These are phyloP conservation scores for Adelosebastes latens DNA, from an alignment of 2,797 vertebrate species.

Conservation along the genomic window DNA sequence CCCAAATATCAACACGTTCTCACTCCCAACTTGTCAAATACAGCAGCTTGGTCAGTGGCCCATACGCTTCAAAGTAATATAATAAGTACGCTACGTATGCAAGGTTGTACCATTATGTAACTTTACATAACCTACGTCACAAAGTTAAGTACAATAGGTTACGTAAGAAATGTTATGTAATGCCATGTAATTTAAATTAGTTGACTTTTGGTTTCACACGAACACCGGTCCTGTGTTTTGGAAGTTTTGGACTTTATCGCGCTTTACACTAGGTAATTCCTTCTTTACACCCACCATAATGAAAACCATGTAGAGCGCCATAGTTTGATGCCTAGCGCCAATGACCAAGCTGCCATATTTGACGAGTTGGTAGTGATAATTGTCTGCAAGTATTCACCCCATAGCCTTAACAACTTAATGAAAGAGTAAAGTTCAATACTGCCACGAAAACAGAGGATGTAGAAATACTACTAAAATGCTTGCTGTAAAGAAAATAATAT, in stretches of 20 bases:
- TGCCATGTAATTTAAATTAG: not conserved
- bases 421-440: not conserved
- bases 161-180: not conserved
- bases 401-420: not conserved
- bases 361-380: no score
- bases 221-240: not conserved
- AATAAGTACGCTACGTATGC: not conserved
- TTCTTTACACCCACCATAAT: rapidly evolving
- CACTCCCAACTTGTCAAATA: rapidly evolving
- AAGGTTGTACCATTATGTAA: no score
- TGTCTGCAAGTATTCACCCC: no score
- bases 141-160: rapidly evolving
- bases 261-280: not conserved
- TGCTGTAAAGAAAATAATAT: not conserved
- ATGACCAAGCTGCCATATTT: no score
- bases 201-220: not conserved
- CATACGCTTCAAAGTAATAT: no score
- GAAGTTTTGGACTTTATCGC: not conserved
- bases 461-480: not conserved
- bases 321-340: rapidly evolving
- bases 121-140: no score
- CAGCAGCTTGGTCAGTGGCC: no score
- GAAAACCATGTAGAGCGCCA: rapidly evolving
- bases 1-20: not conserved
- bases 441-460: not conserved